phyloP scores from a whole-genome alignment of 2,888 invertebrate genomes.

The Charanyca ferruginea region DNA sequence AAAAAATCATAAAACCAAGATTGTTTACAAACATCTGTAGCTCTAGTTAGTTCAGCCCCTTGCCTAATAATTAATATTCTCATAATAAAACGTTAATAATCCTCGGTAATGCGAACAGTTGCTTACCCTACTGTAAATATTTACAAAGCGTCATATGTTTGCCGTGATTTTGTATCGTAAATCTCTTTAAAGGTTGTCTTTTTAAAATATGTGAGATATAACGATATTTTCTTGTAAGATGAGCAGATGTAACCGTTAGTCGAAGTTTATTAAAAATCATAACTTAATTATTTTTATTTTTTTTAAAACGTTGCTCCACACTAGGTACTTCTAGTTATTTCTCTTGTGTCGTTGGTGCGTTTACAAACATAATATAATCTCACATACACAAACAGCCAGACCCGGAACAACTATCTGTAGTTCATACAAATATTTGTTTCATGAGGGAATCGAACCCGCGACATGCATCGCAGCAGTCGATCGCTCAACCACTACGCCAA shows the following conservation, averaged over 20 bases:
- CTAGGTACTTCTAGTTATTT: no score
- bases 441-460: no score
- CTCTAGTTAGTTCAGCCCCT: conserved; percentile 53
- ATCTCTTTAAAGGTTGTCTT: conserved; percentile 61
- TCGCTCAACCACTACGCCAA: no score
- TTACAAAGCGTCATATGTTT: conserved; percentile 81
- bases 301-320: no score
- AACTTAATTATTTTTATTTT: no score
- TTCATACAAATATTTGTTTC: no score
- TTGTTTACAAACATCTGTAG: conserved; percentile 64
- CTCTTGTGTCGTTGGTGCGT: no score
- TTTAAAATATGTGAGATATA: conserved; percentile 16
- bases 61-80: conserved; percentile 75
- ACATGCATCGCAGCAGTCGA: no score
- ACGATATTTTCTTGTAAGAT: background rate
- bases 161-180: conserved; percentile 68
- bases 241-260: background rate
- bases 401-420: no score
- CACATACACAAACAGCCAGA: no score
- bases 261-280: background rate
- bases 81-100: conserved; percentile 85
- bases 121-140: conserved; percentile 83
- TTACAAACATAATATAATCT: no score
- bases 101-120: conserved; percentile 67
- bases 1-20: conserved; percentile 58